phyloP scores from a whole-genome alignment of 2,113 vertebrate genomes.

The Dromaius novaehollandiae region DNA sequence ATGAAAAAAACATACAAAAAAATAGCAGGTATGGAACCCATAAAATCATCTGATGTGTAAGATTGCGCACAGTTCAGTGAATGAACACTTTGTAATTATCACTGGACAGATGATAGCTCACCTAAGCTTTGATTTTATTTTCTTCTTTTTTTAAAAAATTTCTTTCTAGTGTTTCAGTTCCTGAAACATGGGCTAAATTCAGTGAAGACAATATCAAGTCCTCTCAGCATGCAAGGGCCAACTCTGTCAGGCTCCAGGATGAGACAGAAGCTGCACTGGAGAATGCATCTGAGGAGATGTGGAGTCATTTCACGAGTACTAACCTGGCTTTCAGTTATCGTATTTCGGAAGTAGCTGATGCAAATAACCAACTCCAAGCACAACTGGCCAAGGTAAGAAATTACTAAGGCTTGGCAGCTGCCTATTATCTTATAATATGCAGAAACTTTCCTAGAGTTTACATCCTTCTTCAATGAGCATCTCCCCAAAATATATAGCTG shows the following conservation, averaged over 20 bases:
- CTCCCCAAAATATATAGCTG: neutral
- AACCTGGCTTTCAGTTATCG: constrained; percentile 69
- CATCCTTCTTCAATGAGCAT: neutral
- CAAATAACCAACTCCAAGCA: constrained; percentile 73
- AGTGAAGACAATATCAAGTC: constrained; percentile 73
- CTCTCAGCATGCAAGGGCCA: constrained; percentile 70
- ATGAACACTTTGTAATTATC: neutral
- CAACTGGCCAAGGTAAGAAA: constrained; percentile 74
- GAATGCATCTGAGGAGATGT: constrained; percentile 63
- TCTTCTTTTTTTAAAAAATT: neutral
- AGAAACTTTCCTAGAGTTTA: neutral
- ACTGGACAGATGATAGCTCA: neutral
- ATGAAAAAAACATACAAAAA: neutral
- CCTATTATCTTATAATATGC: neutral
- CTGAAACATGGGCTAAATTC: constrained; percentile 75
- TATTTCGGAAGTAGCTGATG: constrained; percentile 54
- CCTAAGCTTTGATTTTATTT: neutral
- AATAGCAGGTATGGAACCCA: neutral
- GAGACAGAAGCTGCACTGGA: constrained; percentile 65
- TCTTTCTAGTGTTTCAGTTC: constrained; percentile 58
- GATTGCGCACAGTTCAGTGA: neutral
- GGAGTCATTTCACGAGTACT: constrained; percentile 69
- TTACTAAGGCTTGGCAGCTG: neutral
- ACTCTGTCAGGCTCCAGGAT: constrained; percentile 63
- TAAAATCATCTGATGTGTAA: neutral